A percentile compares a stretch with the other conserved stretches of the same genome.
phyloP scores from a whole-genome alignment of 1,140 invertebrate species.

The Prorops nasuta region DNA sequence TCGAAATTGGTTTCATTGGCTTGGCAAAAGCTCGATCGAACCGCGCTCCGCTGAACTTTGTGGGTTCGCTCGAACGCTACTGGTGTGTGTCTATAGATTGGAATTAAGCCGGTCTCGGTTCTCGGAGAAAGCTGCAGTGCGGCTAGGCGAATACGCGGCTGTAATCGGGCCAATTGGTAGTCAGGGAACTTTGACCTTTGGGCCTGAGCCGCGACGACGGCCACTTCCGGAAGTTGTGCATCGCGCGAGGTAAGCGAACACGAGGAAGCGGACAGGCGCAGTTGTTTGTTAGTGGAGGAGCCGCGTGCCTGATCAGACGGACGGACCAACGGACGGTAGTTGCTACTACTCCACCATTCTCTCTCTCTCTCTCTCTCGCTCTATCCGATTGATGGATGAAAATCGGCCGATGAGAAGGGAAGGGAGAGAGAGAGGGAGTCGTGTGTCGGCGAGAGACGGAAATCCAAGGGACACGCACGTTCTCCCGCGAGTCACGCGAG shows the following conservation, averaged over 20 bases:
- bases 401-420: not conserved
- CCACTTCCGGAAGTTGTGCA: too few species aligned
- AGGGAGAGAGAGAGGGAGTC: not conserved
- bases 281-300: slow-evolving; percentile 20
- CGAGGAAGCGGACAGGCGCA: not conserved
- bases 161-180: too few species aligned
- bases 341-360: not conserved
- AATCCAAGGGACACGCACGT: slow-evolving; percentile 5
- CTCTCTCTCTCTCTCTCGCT: not conserved
- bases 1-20: too few species aligned
- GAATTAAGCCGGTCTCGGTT: too few species aligned
- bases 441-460: not conserved
- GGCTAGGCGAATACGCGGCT: too few species aligned
- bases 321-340: not conserved
- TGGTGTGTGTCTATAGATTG: too few species aligned
- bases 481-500: slow-evolving; percentile 17
- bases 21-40: too few species aligned
- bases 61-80: too few species aligned
- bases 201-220: not conserved
- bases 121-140: too few species aligned
- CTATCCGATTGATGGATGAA: too few species aligned
- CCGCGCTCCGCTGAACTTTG: too few species aligned
- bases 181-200: not conserved
- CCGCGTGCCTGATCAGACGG: slow-evolving; percentile 27
- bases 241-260: not conserved